Evolutionary conservation across 1,140 invertebrate species (phyloP).

Genomic region (Drosophila murphyi): DNA sequence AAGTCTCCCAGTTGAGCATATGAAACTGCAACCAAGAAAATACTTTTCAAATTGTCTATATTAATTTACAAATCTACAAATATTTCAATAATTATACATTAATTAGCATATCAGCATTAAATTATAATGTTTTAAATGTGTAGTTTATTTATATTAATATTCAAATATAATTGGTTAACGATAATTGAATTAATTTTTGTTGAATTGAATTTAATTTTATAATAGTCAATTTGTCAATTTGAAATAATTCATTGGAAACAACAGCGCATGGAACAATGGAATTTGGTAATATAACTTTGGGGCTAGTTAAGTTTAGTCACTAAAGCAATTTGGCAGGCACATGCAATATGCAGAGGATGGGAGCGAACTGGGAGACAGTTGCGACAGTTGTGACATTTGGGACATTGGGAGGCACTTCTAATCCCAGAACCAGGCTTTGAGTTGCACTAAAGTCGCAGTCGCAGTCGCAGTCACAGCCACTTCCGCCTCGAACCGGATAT

Average conservation of each 20-base stretch:
- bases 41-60: too few species aligned
- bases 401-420: conserved; percentile 26
- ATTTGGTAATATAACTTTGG: too few species aligned
- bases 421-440: conserved; percentile 60
- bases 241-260: not conserved
- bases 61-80: too few species aligned
- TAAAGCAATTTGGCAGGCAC: not conserved
- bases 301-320: not conserved
- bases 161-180: too few species aligned
- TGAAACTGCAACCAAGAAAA: not conserved
- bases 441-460: conserved; percentile 43
- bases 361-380: not conserved
- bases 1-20: conserved; percentile 16
- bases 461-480: conserved; percentile 44
- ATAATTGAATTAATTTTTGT: too few species aligned
- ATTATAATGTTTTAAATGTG: too few species aligned
- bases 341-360: conserved; percentile 4
- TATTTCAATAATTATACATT: too few species aligned
- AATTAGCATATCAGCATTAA: too few species aligned
- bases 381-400: not conserved
- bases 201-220: too few species aligned
- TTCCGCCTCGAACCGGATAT: conserved; percentile 74
- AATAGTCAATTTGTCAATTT: not conserved
- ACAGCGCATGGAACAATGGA: too few species aligned
- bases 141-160: too few species aligned